These are phyloP conservation scores for Asobara japonica DNA, from an alignment of 1,140 invertebrate genomes.

Conservation along the genomic window DNA sequence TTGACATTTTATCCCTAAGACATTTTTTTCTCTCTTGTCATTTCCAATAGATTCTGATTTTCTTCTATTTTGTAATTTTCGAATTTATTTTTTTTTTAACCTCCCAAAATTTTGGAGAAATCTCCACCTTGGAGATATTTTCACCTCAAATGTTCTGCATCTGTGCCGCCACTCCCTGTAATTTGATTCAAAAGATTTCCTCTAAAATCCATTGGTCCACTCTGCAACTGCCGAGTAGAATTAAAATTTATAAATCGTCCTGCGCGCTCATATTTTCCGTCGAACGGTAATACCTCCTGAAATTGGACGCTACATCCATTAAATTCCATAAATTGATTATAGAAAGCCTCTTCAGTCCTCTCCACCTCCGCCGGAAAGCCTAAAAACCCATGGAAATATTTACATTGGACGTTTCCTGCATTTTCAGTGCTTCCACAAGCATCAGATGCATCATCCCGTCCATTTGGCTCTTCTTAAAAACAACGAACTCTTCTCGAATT, in stretches of 20 bases:
- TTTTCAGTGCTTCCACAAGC: too few species aligned
- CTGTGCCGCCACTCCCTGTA: too few species aligned
- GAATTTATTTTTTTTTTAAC: too few species aligned
- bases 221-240: background rate
- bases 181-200: background rate
- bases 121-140: too few species aligned
- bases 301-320: background rate
- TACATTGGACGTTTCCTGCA: background rate
- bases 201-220: background rate
- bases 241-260: background rate
- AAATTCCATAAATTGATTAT: slow-evolving; percentile 5
- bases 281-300: background rate
- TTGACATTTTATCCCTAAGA: too few species aligned
- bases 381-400: background rate
- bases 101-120: too few species aligned
- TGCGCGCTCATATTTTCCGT: background rate
- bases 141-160: too few species aligned
- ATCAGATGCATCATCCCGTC: background rate
- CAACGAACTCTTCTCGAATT: background rate
- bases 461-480: background rate
- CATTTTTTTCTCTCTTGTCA: too few species aligned
- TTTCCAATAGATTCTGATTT: too few species aligned
- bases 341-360: background rate
- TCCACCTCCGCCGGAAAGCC: background rate
- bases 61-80: too few species aligned